Evolutionary conservation across 2,797 vertebrate genomes (phyloP).

Genomic region (Malurus splendens): DNA sequence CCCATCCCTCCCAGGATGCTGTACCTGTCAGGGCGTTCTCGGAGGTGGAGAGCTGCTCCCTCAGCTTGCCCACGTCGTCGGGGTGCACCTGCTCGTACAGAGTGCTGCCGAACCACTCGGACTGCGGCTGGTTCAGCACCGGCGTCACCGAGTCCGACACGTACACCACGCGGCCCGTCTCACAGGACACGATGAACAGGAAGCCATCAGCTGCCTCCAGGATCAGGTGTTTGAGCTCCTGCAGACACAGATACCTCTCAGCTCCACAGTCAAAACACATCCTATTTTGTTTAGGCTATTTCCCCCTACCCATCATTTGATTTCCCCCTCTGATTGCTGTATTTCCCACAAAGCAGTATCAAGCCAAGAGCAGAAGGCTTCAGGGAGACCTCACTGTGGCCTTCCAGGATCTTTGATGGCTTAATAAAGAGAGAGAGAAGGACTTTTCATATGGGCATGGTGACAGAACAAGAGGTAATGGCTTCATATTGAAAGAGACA

Average conservation of each 20-base stretch:
- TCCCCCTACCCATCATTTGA: rapidly evolving
- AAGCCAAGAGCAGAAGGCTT: background rate
- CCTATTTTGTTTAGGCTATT: rapidly evolving
- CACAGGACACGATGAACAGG: conserved; percentile 93
- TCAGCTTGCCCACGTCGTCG: conserved; percentile 91
- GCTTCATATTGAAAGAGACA: too few relatives aligned
- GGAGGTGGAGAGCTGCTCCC: conserved; percentile 91
- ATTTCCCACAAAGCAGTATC: background rate
- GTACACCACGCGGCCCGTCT: conserved; percentile 87
- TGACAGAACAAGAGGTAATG: background rate
- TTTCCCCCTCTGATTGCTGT: rapidly evolving
- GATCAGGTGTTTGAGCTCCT: conserved; percentile 95
- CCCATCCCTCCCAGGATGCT: rapidly evolving
- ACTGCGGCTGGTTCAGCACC: conserved; percentile 89
- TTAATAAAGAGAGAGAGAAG: background rate
- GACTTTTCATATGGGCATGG: rapidly evolving
- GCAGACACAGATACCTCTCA: background rate
- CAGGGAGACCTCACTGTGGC: background rate
- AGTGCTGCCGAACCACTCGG: conserved; percentile 90
- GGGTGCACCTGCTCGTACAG: conserved; percentile 93
- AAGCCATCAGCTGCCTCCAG: conserved; percentile 94
- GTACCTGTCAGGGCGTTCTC: conserved; percentile 88
- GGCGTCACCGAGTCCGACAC: conserved; percentile 92
- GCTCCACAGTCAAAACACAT: rapidly evolving
- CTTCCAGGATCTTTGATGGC: background rate